Percentiles rank a stretch among this genome's conserved stretches.
phyloP scores from a whole-genome alignment of 2,113 vertebrate species.

The Donacobius atricapilla region DNA sequence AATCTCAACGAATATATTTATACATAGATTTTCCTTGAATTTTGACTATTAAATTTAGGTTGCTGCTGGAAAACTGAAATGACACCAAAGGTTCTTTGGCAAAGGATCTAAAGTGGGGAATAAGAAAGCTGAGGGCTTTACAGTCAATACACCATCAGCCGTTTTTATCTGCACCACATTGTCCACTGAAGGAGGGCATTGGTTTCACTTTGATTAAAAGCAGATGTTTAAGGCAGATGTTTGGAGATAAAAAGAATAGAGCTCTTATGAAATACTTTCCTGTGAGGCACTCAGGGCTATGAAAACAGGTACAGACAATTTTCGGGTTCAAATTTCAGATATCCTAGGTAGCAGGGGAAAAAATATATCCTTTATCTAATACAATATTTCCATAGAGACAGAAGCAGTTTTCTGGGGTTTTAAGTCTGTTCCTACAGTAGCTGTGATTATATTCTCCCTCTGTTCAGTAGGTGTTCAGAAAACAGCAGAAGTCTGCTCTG shows the following conservation, averaged over 20 bases:
- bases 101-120: constrained; percentile 28
- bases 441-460: not conserved
- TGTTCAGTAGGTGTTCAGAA: not conserved
- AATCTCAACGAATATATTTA: not conserved
- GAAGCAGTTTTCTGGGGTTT: not conserved
- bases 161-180: constrained; percentile 56
- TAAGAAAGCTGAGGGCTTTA: constrained; percentile 30
- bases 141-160: not conserved
- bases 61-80: constrained; percentile 51
- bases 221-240: constrained; percentile 60
- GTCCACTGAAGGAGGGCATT: constrained; percentile 39
- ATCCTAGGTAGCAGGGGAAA: fast-evolving
- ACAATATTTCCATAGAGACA: not conserved
- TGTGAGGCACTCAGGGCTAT: constrained; percentile 11
- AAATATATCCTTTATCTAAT: not conserved
- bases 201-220: constrained; percentile 65
- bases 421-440: fast-evolving
- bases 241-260: constrained; percentile 51
- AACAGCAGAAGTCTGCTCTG: not conserved
- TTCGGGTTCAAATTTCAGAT: not conserved
- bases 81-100: constrained; percentile 1
- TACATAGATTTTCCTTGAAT: not conserved
- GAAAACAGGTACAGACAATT: constrained; percentile 1
- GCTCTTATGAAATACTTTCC: constrained; percentile 44
- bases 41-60: constrained; percentile 2